Percentiles rank a stretch among this genome's conserved stretches.
phyloP scores from a whole-genome alignment of 1,140 invertebrate species.

The Belonocnema kinseyi region DNA sequence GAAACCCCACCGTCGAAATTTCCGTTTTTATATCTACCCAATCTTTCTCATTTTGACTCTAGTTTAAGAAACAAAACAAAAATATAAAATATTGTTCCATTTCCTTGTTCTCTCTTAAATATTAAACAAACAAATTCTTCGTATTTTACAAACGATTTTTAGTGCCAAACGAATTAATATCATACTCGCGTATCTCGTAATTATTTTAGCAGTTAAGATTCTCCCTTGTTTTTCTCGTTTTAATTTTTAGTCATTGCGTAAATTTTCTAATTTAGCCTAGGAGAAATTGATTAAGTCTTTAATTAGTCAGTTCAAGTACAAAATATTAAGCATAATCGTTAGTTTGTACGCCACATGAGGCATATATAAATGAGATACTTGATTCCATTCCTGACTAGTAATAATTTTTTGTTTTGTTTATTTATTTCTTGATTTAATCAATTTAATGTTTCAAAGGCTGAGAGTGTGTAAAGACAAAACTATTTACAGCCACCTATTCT shows the following conservation, averaged over 20 bases:
- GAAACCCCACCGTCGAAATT: conserved; percentile 42
- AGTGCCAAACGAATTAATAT: conserved; percentile 30
- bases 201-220: conserved; percentile 6
- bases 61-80: conserved; percentile 41
- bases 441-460: conserved; percentile 38
- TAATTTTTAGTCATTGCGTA: conserved; percentile 36
- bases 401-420: conserved; percentile 23
- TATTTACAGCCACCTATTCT: conserved; percentile 7
- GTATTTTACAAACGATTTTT: conserved; percentile 28
- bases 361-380: conserved; percentile 62
- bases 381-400: conserved; percentile 67
- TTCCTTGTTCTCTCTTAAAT: conserved; percentile 32
- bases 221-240: conserved; percentile 20
- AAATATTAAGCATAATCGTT: conserved; percentile 75
- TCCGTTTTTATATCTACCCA: conserved; percentile 38
- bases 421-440: conserved; percentile 53
- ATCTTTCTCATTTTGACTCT: conserved; percentile 40
- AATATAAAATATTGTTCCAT: conserved; percentile 34
- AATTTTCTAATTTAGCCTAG: conserved; percentile 45
- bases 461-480: background rate
- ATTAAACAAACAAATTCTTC: conserved; percentile 32
- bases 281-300: conserved; percentile 67
- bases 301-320: conserved; percentile 77
- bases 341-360: conserved; percentile 64
- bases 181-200: conserved; percentile 15